Percentiles rank a stretch among this genome's conserved stretches.
Evolutionary conservation across 2,113 vertebrate genomes (phyloP).

Genomic region (Neodon shergylaensis): DNA sequence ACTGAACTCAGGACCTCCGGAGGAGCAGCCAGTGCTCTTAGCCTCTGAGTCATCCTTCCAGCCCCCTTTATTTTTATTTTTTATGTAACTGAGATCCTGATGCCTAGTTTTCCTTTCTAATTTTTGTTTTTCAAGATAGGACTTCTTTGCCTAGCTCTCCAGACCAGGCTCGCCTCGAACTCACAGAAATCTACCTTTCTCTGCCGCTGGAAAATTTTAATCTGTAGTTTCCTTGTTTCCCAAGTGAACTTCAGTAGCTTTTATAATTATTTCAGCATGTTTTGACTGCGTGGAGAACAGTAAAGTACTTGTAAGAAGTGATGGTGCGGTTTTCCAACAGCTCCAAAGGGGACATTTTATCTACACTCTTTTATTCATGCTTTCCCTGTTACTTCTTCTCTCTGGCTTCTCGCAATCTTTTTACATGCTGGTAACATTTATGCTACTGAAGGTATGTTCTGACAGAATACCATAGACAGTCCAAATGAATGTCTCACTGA

Average conservation of each 20-base stretch:
- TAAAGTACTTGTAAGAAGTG: slow-evolving; percentile 16
- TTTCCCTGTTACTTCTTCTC: background rate
- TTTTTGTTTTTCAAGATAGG: background rate
- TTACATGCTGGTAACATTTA: slow-evolving; percentile 11
- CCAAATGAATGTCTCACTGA: background rate
- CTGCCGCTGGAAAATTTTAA: background rate
- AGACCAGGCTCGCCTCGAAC: background rate
- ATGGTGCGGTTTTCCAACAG: background rate
- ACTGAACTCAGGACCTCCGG: too few relatives aligned
- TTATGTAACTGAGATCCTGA: background rate
- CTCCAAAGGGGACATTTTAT: slow-evolving; percentile 12
- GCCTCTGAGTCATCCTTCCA: too few relatives aligned
- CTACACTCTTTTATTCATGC: background rate
- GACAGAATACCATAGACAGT: background rate
- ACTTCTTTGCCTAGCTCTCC: background rate
- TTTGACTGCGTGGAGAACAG: slow-evolving; percentile 41
- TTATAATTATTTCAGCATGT: slow-evolving; percentile 25
- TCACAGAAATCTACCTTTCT: background rate
- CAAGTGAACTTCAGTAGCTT: background rate
- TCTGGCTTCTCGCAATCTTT: background rate
- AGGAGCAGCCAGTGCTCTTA: too few relatives aligned
- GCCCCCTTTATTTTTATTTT: background rate
- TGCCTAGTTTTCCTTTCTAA: background rate
- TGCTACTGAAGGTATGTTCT: slow-evolving; percentile 16
- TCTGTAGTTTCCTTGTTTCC: background rate